Conservation (phyloP, 1,140 invertebrate species). For the Zaprionus africanus region DNA sequence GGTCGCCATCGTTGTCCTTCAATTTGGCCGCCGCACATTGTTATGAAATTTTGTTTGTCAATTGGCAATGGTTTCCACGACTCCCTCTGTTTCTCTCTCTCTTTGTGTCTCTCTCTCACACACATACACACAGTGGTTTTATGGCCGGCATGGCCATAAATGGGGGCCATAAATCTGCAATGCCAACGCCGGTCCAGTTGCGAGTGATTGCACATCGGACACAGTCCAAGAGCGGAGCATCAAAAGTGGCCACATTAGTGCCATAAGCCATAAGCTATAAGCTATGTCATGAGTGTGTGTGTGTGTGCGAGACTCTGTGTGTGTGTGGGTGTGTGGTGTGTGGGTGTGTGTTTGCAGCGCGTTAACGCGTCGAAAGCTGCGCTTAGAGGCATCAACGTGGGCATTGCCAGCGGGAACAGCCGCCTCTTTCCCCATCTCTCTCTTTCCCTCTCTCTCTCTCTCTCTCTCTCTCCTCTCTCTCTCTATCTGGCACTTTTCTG, state of each 20-base stretch:
- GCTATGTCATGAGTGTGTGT: conserved; percentile 12
- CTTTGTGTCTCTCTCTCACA: not conserved
- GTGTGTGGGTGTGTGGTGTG: not conserved
- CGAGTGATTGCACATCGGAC: conserved; percentile 42
- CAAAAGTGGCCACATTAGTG: conserved; percentile 50
- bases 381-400: conserved; percentile 57
- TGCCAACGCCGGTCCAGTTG: conserved; percentile 26
- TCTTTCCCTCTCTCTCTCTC: not conserved
- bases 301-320: not conserved
- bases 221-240: conserved; percentile 22
- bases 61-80: conserved; percentile 29
- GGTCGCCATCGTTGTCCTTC: conserved; percentile 17
- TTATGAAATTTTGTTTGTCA: conserved; percentile 48
- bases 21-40: conserved; percentile 31
- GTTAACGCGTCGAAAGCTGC: conserved; percentile 69
- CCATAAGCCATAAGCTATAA: conserved; percentile 45
- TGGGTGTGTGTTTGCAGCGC: conserved; percentile 43
- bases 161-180: conserved; percentile 47
- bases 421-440: not conserved
- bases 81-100: not conserved
- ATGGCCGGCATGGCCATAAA: conserved; percentile 33
- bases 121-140: conserved; percentile 9
- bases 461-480: not conserved
- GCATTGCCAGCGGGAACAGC: not conserved
- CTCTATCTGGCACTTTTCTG: not conserved